Evolutionary conservation across 2,113 vertebrate genomes (phyloP).

Genomic region (Hippolais icterina): DNA sequence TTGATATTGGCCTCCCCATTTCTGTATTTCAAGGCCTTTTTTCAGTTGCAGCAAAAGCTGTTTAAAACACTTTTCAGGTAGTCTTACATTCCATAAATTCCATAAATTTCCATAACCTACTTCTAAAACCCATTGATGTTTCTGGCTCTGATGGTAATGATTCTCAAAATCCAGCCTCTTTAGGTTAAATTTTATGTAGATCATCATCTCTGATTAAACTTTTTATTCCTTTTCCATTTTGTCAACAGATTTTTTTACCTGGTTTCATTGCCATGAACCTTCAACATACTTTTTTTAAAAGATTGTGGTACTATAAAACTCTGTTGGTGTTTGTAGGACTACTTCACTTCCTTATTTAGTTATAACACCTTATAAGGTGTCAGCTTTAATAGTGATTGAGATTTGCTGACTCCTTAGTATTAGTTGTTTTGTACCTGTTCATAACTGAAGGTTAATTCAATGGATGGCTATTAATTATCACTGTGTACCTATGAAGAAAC

Average conservation of each 20-base stretch:
- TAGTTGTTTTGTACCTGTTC: background rate
- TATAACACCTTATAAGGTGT: background rate
- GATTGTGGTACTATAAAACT: background rate
- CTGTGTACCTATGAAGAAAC: background rate
- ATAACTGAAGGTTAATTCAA: background rate
- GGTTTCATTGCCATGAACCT: background rate
- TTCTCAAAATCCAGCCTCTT: background rate
- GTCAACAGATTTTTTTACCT: background rate
- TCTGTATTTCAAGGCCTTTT: background rate
- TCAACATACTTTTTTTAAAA: background rate
- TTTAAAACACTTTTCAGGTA: background rate
- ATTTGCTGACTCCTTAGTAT: background rate
- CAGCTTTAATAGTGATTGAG: background rate
- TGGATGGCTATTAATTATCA: background rate
- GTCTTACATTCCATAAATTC: background rate
- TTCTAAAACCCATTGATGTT: background rate
- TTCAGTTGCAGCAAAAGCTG: background rate
- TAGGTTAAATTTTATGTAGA: background rate
- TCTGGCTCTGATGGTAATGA: background rate
- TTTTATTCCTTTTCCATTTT: background rate
- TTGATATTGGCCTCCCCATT: background rate
- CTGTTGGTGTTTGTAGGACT: background rate
- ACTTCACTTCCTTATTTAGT: background rate
- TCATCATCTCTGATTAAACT: background rate
- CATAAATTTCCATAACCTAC: background rate